Percentiles rank a stretch among this genome's conserved stretches.
Evolutionary conservation across 2,888 invertebrate genomes (phyloP).

Genomic region (Cepaea hortensis): DNA sequence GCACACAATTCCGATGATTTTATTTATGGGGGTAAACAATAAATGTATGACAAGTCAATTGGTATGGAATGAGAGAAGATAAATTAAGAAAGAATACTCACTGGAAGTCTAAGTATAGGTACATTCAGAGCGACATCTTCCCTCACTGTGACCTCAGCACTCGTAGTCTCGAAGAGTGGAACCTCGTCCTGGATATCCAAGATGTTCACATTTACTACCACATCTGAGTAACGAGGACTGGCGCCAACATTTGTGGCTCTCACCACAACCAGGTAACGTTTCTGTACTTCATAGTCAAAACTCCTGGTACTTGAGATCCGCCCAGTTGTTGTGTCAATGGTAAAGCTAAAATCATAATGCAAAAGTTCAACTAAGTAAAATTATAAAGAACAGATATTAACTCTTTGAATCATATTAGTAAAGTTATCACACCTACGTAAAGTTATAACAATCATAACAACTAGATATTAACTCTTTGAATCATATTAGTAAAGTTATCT

Average conservation of each 20-base stretch:
- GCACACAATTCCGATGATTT: too few relatives aligned
- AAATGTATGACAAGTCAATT: not conserved
- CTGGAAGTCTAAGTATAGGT: not conserved
- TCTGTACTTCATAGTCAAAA: constrained; percentile 46
- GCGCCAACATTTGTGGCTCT: constrained; percentile 31
- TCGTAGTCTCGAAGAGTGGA: constrained; percentile 36
- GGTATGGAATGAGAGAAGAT: not conserved
- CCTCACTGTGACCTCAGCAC: constrained; percentile 11
- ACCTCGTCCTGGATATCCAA: constrained; percentile 36
- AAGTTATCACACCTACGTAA: too few relatives aligned
- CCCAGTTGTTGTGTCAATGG: constrained; percentile 28
- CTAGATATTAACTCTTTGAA: too few relatives aligned
- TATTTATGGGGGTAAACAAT: not conserved
- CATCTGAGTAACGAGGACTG: not conserved
- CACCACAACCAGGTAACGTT: constrained; percentile 35
- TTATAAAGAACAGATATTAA: not conserved
- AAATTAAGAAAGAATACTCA: constrained; percentile 8
- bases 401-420: too few relatives aligned
- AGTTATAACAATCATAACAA: too few relatives aligned
- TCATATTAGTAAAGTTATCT: too few relatives aligned
- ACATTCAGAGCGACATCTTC: constrained; percentile 10
- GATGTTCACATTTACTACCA: constrained; percentile 39
- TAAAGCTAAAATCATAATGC: constrained; percentile 18
- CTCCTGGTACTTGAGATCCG: constrained; percentile 18
- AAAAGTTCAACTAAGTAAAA: not conserved